Percentiles rank a stretch among this genome's conserved stretches.
phyloP scores from a whole-genome alignment of 2,797 vertebrate species.

The Notoglanidium macrostoma region DNA sequence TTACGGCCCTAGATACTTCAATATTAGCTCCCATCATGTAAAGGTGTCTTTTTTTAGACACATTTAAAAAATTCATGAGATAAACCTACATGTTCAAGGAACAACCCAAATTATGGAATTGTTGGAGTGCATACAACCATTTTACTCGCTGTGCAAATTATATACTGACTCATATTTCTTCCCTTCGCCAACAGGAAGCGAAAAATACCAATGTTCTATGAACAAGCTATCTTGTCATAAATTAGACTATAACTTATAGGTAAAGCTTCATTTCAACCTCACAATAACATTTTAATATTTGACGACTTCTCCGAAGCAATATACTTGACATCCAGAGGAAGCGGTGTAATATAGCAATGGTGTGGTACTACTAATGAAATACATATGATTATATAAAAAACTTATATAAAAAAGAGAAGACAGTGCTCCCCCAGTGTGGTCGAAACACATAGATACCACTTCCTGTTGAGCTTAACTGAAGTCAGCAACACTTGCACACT shows the following conservation, averaged over 20 bases:
- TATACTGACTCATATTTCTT: neutral
- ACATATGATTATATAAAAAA: neutral
- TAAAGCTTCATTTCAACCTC: neutral
- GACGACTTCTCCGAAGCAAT: neutral
- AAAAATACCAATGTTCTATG: neutral
- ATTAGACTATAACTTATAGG: neutral
- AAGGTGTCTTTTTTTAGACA: neutral
- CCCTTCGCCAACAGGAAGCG: slow-evolving; percentile 6
- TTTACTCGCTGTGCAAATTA: neutral
- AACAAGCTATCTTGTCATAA: neutral
- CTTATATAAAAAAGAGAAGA: no score
- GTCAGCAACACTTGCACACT: neutral
- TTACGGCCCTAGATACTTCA: neutral
- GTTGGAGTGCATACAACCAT: neutral
- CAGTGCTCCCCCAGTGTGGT: neutral
- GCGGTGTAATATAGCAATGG: neutral
- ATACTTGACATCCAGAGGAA: neutral
- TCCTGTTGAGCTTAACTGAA: slow-evolving; percentile 35
- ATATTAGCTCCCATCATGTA: neutral
- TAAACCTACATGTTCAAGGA: neutral
- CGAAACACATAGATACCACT: slow-evolving; percentile 26
- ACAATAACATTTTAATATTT: neutral
- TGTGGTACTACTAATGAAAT: neutral
- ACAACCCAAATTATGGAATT: neutral
- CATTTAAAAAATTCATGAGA: neutral